Evolutionary conservation across 1,140 invertebrate species (phyloP).

Genomic region (Brachionus angularis): DNA sequence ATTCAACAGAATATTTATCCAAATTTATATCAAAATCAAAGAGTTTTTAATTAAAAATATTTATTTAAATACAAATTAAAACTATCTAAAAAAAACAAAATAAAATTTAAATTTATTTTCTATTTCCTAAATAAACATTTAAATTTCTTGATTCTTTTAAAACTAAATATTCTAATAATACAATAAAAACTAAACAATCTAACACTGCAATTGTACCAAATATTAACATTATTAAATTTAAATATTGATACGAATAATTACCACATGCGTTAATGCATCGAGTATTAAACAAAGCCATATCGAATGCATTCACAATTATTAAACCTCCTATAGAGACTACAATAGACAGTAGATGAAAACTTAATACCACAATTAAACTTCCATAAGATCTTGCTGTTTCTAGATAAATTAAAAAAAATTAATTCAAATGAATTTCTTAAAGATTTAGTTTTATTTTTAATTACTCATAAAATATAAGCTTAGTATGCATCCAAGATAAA

Average conservation of each 20-base stretch:
- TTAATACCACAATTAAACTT: not conserved
- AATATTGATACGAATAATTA: conserved; percentile 20
- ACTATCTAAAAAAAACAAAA: not conserved
- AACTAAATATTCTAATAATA: not conserved
- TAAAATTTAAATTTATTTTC: conserved; percentile 17
- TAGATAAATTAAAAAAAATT: not conserved
- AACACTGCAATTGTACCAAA: not conserved
- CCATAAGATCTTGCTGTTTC: conserved; percentile 10
- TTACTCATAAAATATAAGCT: not conserved
- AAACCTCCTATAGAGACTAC: not conserved
- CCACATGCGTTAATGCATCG: conserved; percentile 28
- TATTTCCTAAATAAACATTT: conserved; percentile 15
- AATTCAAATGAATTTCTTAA: too few relatives aligned
- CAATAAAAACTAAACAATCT: not conserved
- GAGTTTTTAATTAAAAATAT: conserved; percentile 20
- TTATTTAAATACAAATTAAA: not conserved
- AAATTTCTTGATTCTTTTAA: not conserved
- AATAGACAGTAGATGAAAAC: not conserved
- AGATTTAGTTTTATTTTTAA: too few relatives aligned
- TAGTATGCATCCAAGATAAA: not conserved
- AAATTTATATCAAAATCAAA: too few relatives aligned
- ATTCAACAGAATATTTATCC: too few relatives aligned
- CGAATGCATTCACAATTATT: conserved; percentile 27
- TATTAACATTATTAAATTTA: conserved; percentile 34
- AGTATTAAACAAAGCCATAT: conserved; percentile 21